Base-by-base conservation (phyloP, 2,113 vertebrate species). In the Centropristis striata region DNA sequence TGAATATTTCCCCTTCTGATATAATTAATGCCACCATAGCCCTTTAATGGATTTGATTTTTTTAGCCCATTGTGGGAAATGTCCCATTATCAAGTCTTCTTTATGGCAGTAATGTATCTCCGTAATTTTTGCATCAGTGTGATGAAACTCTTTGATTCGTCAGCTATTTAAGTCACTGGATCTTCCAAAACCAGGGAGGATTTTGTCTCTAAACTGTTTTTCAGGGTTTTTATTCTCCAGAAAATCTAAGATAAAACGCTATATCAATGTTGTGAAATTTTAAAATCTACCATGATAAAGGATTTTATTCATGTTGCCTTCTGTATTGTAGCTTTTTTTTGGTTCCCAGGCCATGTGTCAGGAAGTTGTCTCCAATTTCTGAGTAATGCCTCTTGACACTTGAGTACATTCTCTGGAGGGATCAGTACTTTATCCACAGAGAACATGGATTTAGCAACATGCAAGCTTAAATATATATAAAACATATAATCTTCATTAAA, bases 341-440 rank as follows among this genome's bases (percentile, higher is more conserved):
- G 8, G n/a, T 68, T 61, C 1, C 4, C 13, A 12, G 49, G 47
- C 50, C 75, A 61, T 39, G 59, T 81, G 63, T 59, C 28, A 46
- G 25, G 47, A 73, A 60, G 51, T 20, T 21, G 37, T 54, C n/a
- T 74, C 53, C 61, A 59, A 27, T 76, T 59, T 68, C 53, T 32
- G 18, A 69, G 51, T 8, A 0, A 21, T 2, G 60, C 13, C 39
- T 9, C 37, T 41, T 6, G 16, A 73, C 18, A 55, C 20, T 41
- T 15, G 3, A 8, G 25, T 23, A 16, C 13, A 4, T 2, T 39
- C 32, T 57, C 25, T 51, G 12, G 16, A 46, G 21, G 49, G 47
- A 61, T 54, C 41, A 9, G 20, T 11, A 16, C 28, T 28, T 41
- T 8, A 39, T 25, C 65, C 47, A 16, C 27, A 49, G 8, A 23